phyloP scores from a whole-genome alignment of 2,113 vertebrate genomes.

The Podarcis raffonei region DNA sequence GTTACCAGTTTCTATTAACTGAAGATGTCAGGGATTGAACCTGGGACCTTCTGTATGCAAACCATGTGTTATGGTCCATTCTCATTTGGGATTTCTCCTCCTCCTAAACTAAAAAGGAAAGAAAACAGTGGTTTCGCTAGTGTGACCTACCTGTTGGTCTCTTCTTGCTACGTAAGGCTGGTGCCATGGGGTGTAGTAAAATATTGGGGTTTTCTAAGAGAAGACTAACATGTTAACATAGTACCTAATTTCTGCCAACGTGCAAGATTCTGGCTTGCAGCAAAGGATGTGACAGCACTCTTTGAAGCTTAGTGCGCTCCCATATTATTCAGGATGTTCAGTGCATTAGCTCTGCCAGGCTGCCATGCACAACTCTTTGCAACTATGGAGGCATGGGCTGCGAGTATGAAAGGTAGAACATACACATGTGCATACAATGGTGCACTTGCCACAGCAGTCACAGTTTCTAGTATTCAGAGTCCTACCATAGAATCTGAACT shows the following conservation, averaged over 20 bases:
- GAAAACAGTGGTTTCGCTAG: not conserved
- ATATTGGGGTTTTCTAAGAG: not conserved
- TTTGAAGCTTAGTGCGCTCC: not conserved
- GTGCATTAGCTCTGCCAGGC: not conserved
- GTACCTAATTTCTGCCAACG: not conserved
- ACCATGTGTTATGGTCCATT: not conserved
- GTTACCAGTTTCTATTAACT: not conserved
- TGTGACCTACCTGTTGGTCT: not conserved
- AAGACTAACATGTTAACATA: not conserved
- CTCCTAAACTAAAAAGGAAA: not conserved
- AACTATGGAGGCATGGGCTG: not conserved
- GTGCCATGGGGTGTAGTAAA: not conserved
- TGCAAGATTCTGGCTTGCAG: not conserved
- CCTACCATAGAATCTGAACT: not conserved
- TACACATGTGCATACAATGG: not conserved
- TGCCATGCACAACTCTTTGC: not conserved
- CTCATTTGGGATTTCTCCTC: not conserved
- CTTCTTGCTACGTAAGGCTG: not conserved
- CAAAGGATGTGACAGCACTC: not conserved
- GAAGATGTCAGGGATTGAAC: not conserved
- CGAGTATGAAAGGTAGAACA: not conserved
- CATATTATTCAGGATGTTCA: not conserved
- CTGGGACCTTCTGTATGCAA: not conserved
- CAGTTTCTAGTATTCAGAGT: not conserved
- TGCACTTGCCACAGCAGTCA: not conserved